Percentiles rank a stretch among this genome's conserved stretches.
These are phyloP conservation scores for Catostomus latipinnis DNA, from an alignment of 2,797 vertebrate genomes.

Conservation along the genomic window DNA sequence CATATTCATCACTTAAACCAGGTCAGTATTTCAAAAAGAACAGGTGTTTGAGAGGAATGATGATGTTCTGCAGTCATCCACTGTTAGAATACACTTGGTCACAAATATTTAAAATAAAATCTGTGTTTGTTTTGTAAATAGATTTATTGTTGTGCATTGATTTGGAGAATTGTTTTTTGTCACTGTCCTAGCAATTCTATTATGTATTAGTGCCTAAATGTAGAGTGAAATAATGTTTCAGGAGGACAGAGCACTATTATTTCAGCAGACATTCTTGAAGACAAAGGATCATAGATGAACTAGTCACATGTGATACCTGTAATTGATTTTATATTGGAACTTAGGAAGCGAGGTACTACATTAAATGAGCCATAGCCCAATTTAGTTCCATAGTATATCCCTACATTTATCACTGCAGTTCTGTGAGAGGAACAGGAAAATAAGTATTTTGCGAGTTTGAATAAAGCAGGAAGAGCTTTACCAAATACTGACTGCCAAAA, in stretches of 20 bases:
- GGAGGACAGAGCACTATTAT: slow-evolving; percentile 71
- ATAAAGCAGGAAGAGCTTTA: slow-evolving; percentile 42
- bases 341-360: slow-evolving; percentile 31
- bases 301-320: no score
- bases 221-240: slow-evolving; percentile 75
- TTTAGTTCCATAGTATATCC: neutral
- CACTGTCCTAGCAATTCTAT: slow-evolving; percentile 67
- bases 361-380: neutral
- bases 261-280: slow-evolving; percentile 41
- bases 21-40: slow-evolving; percentile 44
- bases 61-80: slow-evolving; percentile 51
- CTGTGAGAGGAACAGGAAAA: slow-evolving; percentile 20
- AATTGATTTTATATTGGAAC: slow-evolving; percentile 18
- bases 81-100: slow-evolving; percentile 50
- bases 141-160: slow-evolving; percentile 64
- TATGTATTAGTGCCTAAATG: slow-evolving; percentile 79
- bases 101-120: slow-evolving; percentile 51
- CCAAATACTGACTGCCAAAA: slow-evolving; percentile 57
- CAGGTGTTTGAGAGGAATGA: slow-evolving; percentile 82
- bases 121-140: slow-evolving; percentile 77
- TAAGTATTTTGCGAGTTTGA: slow-evolving; percentile 21
- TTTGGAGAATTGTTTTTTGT: slow-evolving; percentile 59
- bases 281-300: slow-evolving; percentile 3
- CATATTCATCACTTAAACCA: slow-evolving; percentile 26
- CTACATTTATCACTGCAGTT: slow-evolving; percentile 5